phyloP scores from a whole-genome alignment of 2,888 invertebrate genomes.

The Lordiphosa andalusiaca region DNA sequence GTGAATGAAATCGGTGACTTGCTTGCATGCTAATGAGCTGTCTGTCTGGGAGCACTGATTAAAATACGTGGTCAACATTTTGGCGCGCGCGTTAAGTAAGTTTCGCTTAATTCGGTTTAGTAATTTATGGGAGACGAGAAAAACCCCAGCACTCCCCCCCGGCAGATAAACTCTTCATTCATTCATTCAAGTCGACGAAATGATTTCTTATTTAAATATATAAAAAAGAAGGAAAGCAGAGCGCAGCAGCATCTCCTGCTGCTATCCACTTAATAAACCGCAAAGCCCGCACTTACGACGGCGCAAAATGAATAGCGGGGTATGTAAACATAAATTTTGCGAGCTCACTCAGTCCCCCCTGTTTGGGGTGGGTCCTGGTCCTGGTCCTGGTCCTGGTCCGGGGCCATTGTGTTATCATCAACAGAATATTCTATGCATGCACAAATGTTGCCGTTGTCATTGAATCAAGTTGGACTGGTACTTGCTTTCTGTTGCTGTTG shows the following conservation, averaged over 20 bases:
- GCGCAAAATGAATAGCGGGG: conserved; percentile 69
- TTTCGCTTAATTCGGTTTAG: conserved; percentile 74
- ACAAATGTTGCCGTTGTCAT: conserved; percentile 75
- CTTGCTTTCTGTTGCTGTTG: conserved; percentile 8
- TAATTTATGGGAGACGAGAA: conserved; percentile 69
- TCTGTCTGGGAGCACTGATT: conserved; percentile 62
- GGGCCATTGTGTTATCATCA: conserved; percentile 71
- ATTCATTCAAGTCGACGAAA: conserved; percentile 76
- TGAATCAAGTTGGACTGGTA: conserved; percentile 61
- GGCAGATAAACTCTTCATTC: conserved; percentile 76
- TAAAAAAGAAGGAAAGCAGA: conserved; percentile 52
- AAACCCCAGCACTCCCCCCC: conserved; percentile 44
- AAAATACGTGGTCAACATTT: conserved; percentile 75
- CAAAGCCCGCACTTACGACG: conserved; percentile 72
- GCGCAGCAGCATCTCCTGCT: conserved; percentile 40
- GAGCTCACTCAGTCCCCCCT: conserved; percentile 50
- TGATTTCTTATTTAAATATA: conserved; percentile 77
- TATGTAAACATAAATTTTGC: conserved; percentile 74
- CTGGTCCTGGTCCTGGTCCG: conserved; percentile 1
- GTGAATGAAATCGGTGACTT: conserved; percentile 67
- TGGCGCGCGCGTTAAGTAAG: conserved; percentile 42
- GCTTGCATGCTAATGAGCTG: conserved; percentile 67
- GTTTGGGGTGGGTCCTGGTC: conserved; percentile 3
- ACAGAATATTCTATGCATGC: conserved; percentile 76
- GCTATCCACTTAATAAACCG: conserved; percentile 73